Conservation (phyloP, 2,113 vertebrate species). For the Pangasianodon hypophthalmus region DNA sequence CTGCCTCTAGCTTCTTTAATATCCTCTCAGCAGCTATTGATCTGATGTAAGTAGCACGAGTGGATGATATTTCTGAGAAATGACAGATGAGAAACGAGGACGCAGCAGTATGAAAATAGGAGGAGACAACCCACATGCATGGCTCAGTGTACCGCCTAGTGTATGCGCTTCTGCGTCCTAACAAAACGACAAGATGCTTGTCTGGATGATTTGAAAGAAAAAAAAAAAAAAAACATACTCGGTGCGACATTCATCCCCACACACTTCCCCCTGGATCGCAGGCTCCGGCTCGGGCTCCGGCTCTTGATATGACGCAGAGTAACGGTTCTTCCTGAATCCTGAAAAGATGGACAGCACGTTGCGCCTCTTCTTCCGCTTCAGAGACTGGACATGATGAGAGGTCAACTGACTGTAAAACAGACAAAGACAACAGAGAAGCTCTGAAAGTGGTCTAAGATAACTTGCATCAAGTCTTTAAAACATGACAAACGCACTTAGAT, state of each 20-base stretch:
- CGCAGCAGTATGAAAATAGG: not conserved
- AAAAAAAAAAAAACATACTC: slow-evolving; percentile 24
- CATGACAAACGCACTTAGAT: not conserved
- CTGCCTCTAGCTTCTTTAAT: not conserved
- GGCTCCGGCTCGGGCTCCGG: slow-evolving; percentile 61
- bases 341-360: slow-evolving; percentile 77
- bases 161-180: not conserved
- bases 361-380: slow-evolving; percentile 76
- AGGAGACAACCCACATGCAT: not conserved
- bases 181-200: not conserved
- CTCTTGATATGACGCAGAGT: slow-evolving; percentile 73
- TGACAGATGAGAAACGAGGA: slow-evolving; percentile 6
- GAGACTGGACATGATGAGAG: slow-evolving; percentile 72
- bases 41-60: slow-evolving; percentile 10
- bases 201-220: not conserved
- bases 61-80: slow-evolving; percentile 5
- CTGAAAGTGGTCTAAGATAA: not conserved
- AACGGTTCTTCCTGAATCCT: slow-evolving; percentile 77
- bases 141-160: not conserved
- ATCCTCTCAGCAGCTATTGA: slow-evolving; percentile 11
- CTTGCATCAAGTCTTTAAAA: too few species aligned
- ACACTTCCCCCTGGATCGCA: slow-evolving; percentile 56
- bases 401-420: slow-evolving; percentile 71
- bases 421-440: slow-evolving; percentile 6
- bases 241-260: slow-evolving; percentile 59